Conservation (phyloP, 1,140 invertebrate species). For the Dufourea novaeangliae region DNA sequence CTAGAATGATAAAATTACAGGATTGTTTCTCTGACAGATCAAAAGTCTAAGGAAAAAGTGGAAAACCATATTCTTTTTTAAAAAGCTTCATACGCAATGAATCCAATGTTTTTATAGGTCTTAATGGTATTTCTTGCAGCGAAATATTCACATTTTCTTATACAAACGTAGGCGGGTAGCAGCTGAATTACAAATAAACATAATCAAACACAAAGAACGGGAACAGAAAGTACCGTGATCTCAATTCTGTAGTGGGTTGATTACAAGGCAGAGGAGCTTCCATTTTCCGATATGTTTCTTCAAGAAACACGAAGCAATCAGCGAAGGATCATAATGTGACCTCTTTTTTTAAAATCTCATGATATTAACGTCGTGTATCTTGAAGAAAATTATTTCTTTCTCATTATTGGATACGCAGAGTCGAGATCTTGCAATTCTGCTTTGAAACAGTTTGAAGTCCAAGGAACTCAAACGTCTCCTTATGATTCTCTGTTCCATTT, state of each 20-base stretch:
- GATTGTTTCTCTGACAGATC: too few relatives aligned
- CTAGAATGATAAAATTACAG: too few relatives aligned
- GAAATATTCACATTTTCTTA: too few relatives aligned
- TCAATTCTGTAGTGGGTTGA: conserved; percentile 8
- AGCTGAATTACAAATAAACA: too few relatives aligned
- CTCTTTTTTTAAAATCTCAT: not conserved
- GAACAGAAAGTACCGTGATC: not conserved
- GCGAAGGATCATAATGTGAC: not conserved
- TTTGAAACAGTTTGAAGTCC: not conserved
- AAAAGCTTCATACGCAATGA: too few relatives aligned
- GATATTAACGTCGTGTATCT: too few relatives aligned
- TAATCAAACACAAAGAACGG: not conserved
- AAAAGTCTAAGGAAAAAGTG: too few relatives aligned
- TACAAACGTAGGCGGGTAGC: too few relatives aligned
- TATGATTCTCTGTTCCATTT: not conserved
- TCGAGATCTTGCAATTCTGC: not conserved
- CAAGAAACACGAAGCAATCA: conserved; percentile 8
- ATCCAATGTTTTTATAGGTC: too few relatives aligned
- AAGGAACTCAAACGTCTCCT: not conserved
- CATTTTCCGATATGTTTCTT: not conserved
- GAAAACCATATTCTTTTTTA: too few relatives aligned
- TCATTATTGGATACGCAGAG: not conserved
- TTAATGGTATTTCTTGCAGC: too few relatives aligned
- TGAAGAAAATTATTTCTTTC: not conserved
- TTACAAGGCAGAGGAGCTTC: not conserved